Base-by-base conservation (phyloP, 2,113 vertebrate genomes). In the Alectura lathami region DNA sequence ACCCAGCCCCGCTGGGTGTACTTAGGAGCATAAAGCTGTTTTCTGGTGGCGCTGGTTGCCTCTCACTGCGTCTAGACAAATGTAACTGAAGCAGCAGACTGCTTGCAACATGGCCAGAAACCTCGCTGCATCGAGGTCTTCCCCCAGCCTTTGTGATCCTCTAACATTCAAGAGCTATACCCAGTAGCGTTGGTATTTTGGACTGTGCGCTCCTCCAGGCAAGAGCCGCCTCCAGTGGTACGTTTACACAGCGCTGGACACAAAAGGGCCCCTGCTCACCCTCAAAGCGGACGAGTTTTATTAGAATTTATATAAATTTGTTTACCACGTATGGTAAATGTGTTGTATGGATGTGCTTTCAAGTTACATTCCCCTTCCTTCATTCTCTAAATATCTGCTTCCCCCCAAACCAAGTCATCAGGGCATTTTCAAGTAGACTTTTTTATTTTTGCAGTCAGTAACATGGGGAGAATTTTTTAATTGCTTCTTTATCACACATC, bases 141-240 rank as follows among this genome's bases (percentile, higher is more conserved):
- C 59, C 20, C 3, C 10, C 15, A 32, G 13, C 14, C 23, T 32
- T 8, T 67, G 5, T 29, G 27, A 13, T 2, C 10, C 50, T 66
- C n/a, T 70, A 73, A 0, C 23, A 2, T 17, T 38, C 76, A 8
- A 38, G 29, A 60, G 59, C 12, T 12, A 8, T 4, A 77, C 11
- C 42, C 30, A 22, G 0, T 0, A 22, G 7, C 17, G 30, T 0
- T 30, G 42, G 5, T 2, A 13, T 17, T 6, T 47, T 1, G 8
- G n/a, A 20, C 0, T 3, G 18, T 3, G 22, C 8, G 0, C 10
- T 43, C 11, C 66, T 63, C 29, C 82, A 53, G 30, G 13, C 40
- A 69, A 34, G 54, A 21, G 40, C 50, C 51, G 56, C 34, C 23
- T 70, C 78, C 45, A 24, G 11, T 23, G 4, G 4, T 3, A 27